phyloP scores from a whole-genome alignment of 2,888 invertebrate species.

The Tetragnatha montana region DNA sequence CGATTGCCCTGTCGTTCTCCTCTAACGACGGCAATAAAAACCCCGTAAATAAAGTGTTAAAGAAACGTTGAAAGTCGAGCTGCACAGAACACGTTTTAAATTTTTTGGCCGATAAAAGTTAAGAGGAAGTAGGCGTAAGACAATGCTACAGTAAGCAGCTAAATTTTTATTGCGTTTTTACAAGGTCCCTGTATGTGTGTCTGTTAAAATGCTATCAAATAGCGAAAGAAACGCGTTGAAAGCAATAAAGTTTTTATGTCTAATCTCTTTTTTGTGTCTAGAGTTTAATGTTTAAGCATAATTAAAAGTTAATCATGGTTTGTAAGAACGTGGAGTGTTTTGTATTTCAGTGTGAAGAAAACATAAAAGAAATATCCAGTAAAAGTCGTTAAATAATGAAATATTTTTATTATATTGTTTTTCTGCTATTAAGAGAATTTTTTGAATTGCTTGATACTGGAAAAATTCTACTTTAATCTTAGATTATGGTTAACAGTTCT shows the following conservation, averaged over 20 bases:
- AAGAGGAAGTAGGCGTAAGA: not conserved
- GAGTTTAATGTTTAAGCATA: slow-evolving; percentile 18
- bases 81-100: slow-evolving; percentile 16
- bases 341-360: not conserved
- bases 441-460: not conserved
- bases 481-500: not conserved
- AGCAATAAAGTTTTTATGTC: slow-evolving; percentile 5
- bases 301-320: slow-evolving; percentile 30
- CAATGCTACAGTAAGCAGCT: slow-evolving; percentile 6
- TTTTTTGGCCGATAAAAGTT: slow-evolving; percentile 29
- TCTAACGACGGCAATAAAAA: slow-evolving; percentile 39
- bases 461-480: not conserved
- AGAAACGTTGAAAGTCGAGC: slow-evolving; percentile 21
- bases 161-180: slow-evolving; percentile 50
- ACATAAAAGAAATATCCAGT: not conserved
- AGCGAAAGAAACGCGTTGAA: not conserved
- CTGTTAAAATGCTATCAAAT: slow-evolving; percentile 36
- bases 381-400: not conserved
- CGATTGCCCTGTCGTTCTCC: slow-evolving; percentile 19
- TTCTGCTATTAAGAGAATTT: not conserved
- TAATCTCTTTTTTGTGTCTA: not conserved
- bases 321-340: not conserved
- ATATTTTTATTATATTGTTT: not conserved
- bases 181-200: slow-evolving; percentile 16
- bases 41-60: slow-evolving; percentile 39